Evolutionary conservation across 2,797 vertebrate species (phyloP), one percentile per base, ranked within the genome.

Genomic region (Uromys caudimaculatus): DNA sequence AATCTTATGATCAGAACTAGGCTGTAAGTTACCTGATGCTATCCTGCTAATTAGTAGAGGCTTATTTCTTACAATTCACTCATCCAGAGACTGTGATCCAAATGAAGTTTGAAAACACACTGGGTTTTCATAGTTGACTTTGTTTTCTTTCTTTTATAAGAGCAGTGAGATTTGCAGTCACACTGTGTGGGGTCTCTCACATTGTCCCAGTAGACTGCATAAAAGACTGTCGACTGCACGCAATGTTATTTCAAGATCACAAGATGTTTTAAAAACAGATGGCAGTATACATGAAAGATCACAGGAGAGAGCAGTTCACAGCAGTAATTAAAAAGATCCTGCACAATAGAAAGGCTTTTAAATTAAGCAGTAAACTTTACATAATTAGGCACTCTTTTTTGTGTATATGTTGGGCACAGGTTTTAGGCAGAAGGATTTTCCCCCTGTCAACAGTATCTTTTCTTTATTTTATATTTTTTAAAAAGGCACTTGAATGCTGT

Each of bases 341-440:
- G 62, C 94, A 93, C 54, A 95, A 79, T 95, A 97, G 96, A 96
- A 98, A 97, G 81, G 76, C 87, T 98, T 98, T 92, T 97, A 86
- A 95, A 97, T 97, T 97, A 96, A 97, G 79, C 95, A 96, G 97
- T 95, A 97, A 98, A 97, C 92, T 93, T 98, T 97, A 91, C 58
- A 95, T 64, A 86, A 96, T 96, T 97, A 90, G 92, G 83, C n/a
- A 93, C 88, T 95, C 94, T 95, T 98, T 96, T 62, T 87, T 95
- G 78, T 76, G 82, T 78, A 86, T 64, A 86, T 92, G 79, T 73
- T 95, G 97, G 95, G 64, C 76, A 95, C 0, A 23, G 79, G 76
- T 95, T 98, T 97, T 90, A 97, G 94, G 93, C 32, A 91, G 56
- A 89, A 84, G 89, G 3, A 5, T 50, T 56, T 35, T 13, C 95